Evolutionary conservation across 1,140 invertebrate genomes (phyloP), one percentile per base, ranked within the genome.

Genomic region (Trichomalopsis sarcophagae): DNA sequence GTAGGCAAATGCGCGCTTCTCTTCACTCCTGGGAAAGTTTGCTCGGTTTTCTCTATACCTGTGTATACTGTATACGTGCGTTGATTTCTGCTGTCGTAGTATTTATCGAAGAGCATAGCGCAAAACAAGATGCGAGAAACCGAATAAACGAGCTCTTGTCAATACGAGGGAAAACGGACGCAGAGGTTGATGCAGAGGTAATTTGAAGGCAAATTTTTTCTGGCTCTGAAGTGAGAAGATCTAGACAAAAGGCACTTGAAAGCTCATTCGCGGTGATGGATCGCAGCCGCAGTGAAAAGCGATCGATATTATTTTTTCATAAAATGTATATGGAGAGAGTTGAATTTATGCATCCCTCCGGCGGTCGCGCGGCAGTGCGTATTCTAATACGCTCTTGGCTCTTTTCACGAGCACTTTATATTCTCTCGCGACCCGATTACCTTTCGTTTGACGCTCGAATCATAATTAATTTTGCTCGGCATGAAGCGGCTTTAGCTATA

Each of bases 401-500:
- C 21, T 62, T 23, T 79, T 79, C 62, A 30, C 50, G 55, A 79
- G 50, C 27, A 30, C 40, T 80, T 68, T 80, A 30, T 33, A 36
- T 36, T 36, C 33, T 80, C 27, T 5, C 30, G 33, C 36, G 33
- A 66, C 27, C 17, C 23, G 27, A 62, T 71, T 21, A 27, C 69
- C 27, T 81, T 81, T 81, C 68, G 40, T 81, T 81, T 71, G 36
- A 50, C 2, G 66, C 30, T 71, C 21, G 13, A 27, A 71, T 81
- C 23, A 50, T 81, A 73, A 81, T 81, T 73, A 73, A 81, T 23
- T 81, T 71, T 73, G 47, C 79, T 73, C 33, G 23, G 68, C 14
- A n/a, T n/a, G 69, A 40, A 68, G 33, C 21, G n/a, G 40, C 33
- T 66, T 47, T 5, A 30, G 69, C 55, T 62, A 62, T 62, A n/a